These are phyloP conservation scores for Azemiops feae DNA, from an alignment of 2,113 vertebrate genomes.

Conservation along the genomic window DNA sequence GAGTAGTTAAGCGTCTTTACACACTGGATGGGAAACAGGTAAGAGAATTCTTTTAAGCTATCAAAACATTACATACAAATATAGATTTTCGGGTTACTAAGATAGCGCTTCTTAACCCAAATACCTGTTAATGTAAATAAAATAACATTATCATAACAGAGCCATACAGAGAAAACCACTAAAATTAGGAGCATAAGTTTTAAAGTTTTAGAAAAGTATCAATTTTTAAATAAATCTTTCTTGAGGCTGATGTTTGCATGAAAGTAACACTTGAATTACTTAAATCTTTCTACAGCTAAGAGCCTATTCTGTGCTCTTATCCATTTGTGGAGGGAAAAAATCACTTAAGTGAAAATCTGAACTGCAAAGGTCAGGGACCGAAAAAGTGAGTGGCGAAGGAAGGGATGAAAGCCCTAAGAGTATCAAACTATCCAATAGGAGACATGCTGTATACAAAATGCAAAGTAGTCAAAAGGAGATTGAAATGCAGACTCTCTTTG, in stretches of 20 bases:
- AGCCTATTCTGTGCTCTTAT: background rate
- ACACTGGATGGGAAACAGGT: conserved; percentile 96
- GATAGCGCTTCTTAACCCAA: background rate
- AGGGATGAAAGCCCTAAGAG: background rate
- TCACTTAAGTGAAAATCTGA: background rate
- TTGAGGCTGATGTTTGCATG: background rate
- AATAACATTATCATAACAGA: background rate
- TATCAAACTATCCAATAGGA: background rate
- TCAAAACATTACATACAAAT: background rate
- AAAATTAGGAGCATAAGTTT: background rate
- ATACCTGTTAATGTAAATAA: background rate
- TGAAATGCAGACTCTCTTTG: background rate
- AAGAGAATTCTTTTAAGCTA: conserved; percentile 53
- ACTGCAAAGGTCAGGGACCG: background rate
- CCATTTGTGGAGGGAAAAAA: background rate
- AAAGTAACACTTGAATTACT: background rate
- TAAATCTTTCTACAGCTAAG: background rate
- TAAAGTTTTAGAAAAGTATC: background rate
- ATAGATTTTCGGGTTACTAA: background rate
- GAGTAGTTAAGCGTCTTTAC: conserved; percentile 91
- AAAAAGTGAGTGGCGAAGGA: background rate
- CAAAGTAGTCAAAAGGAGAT: background rate
- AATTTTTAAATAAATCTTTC: background rate
- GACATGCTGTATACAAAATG: background rate
- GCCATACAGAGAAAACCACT: background rate